Evolutionary conservation across 2,113 vertebrate genomes (phyloP), one percentile per base, ranked within the genome.

Genomic region (Ornithorhynchus anatinus): DNA sequence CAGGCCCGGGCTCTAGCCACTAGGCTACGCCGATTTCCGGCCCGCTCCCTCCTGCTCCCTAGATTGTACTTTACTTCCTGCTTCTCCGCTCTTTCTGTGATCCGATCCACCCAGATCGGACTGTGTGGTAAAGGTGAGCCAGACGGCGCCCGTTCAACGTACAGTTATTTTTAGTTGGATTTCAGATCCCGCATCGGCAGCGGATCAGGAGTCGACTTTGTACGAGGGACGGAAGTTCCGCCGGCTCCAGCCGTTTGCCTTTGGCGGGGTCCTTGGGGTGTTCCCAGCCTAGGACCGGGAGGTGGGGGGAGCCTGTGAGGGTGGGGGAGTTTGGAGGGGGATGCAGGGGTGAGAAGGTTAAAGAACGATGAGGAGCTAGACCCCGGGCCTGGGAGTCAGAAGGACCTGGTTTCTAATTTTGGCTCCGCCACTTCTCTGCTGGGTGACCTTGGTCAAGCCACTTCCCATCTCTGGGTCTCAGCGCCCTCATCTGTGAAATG

Each of bases 41-140:
- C 17, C 14, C 1, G 4, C 65, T 25, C n/a, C 67, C 7, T 23
- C 60, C 61, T 48, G 71, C 70, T 47, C 66, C 75, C 66, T 43
- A 45, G 17, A 65, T 73, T 40, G 35, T 36, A 64, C 75, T 75
- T 69, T 43, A 44, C 75, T 72, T 79, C 58, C 80, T 83, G 85
- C 72, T 52, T 33, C 68, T 72, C 72, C 60, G 77, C 80, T 58
- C 69, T 67, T n/a, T n/a, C 42, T 29, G 47, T 58, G 44, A 85
- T 85, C 85, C 83, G 85, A 87, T 85, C 80, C 76, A 65, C 64
- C 20, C 50, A 54, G 64, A 74, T 66, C 75, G 83, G 62, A 72
- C 78, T 75, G 67, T 81, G 83, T n/a, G n/a, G 23, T 43, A 81
- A 79, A 85, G 85, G 82, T 76, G 82, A 85, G 72, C 64, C n/a